A percentile compares a stretch with the other conserved stretches of the same genome.
phyloP scores from a whole-genome alignment of 2,888 invertebrate species.

The Ochropleura plecta region DNA sequence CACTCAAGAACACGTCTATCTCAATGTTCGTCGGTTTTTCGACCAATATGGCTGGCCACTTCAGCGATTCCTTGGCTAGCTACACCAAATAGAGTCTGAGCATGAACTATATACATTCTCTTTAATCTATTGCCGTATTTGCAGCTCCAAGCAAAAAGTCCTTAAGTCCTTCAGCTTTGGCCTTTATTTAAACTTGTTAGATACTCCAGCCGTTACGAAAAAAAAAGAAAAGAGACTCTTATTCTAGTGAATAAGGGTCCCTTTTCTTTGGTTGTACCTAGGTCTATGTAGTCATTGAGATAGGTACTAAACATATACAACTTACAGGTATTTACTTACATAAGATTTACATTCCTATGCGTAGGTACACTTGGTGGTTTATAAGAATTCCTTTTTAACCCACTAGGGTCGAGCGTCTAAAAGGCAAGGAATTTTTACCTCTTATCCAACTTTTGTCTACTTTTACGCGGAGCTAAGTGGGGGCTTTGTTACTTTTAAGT shows the following conservation, averaged over 20 bases:
- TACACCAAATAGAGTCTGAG: neutral
- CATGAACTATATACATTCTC: neutral
- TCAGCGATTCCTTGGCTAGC: neutral
- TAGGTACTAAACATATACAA: conserved; percentile 21
- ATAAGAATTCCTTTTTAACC: conserved; percentile 55
- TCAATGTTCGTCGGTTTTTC: neutral
- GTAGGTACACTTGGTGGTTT: conserved; percentile 29
- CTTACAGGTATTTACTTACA: conserved; percentile 30
- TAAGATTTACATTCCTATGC: conserved; percentile 35
- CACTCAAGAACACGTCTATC: too few species aligned
- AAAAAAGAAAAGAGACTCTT: conserved; percentile 1
- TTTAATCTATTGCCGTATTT: neutral
- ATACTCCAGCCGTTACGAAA: neutral
- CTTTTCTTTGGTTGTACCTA: too few species aligned
- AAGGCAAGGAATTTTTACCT: conserved; percentile 46
- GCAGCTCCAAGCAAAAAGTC: neutral
- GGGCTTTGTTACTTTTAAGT: neutral
- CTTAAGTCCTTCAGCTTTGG: neutral
- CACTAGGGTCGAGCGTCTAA: conserved; percentile 17
- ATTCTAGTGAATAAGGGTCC: too few species aligned
- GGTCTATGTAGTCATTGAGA: neutral
- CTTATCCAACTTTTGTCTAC: conserved; percentile 19
- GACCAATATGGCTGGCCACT: neutral
- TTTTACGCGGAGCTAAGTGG: conserved; percentile 12
- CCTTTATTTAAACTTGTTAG: neutral